Evolutionary conservation across 2,888 invertebrate genomes (phyloP), one percentile per base, ranked within the genome.

Genomic region (Beris morrisii): DNA sequence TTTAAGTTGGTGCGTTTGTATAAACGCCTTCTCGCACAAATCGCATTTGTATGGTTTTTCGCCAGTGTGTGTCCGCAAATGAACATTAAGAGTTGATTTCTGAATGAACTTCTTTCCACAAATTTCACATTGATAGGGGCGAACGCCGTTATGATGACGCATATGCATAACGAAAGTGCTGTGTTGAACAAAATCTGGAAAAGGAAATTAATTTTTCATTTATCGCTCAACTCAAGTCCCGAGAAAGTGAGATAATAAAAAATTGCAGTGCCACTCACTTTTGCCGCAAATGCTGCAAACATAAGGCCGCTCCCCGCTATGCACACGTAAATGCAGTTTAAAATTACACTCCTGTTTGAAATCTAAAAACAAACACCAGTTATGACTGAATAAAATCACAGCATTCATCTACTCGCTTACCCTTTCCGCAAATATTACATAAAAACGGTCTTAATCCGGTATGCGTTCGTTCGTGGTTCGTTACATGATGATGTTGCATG

Each of bases 51-150:
- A 70, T 3, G 70, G 70, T 15, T 52, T 56, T 58, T 70, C 70
- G 5, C 69, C 69, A 3, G 70, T 70, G 50, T 70, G 70, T 3
- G 67, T 69, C 28, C 70, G 69, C 9, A 68, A 13, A 57, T 70
- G 70, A 9, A 69, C 68, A n/a, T 64, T 69, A 45, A 70, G 50
- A 7, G 70, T 66, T 7, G 69, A 69, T 56, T 65, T 70, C 64
- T 70, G 70, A 15, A 67, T 57, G 30, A 70, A 70, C 45, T 70
- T 66, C 59, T 70, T 70, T 12, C 70, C 70, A 50, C 70, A 70
- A n/a, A 68, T 32, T 53, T 70, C 69, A 45, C 70, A 70, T 31
- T 70, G 70, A 68, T 67, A 70, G 12, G 69, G 69, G 7, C 70
- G 66, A 7, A 66, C 15, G 13, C 68, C 68, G 38, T 66, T 53